These are phyloP conservation scores for Plecturocebus donacophilus DNA, from an alignment of 2,113 vertebrate genomes.

Conservation along the genomic window DNA sequence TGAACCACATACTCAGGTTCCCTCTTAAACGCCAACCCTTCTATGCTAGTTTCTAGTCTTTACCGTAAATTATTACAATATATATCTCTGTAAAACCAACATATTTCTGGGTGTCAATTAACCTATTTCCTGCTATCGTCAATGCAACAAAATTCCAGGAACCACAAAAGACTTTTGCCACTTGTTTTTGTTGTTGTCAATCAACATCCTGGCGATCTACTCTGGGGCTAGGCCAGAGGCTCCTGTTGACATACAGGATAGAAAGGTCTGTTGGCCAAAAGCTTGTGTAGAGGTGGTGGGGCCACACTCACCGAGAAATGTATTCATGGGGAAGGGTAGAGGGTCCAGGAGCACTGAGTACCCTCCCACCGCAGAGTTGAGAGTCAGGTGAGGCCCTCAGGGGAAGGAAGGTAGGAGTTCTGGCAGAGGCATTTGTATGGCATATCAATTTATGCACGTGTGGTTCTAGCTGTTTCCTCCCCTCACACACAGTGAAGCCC, in stretches of 20 bases:
- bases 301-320: neutral
- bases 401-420: neutral
- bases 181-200: neutral
- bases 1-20: neutral
- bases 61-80: neutral
- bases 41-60: neutral
- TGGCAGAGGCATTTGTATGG: neutral
- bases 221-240: neutral
- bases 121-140: neutral
- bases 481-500: neutral
- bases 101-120: neutral
- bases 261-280: neutral
- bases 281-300: neutral
- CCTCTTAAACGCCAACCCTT: neutral
- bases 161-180: neutral
- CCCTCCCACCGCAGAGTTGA: neutral
- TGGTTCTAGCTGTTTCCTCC: neutral
- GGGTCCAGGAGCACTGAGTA: fast-evolving
- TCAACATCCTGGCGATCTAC: neutral
- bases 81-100: neutral
- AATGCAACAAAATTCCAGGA: neutral
- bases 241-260: neutral
- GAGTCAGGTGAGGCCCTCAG: neutral
- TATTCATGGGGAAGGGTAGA: too few species aligned
- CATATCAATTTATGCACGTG: neutral